A percentile compares a stretch with the other conserved stretches of the same genome.
Evolutionary conservation across 1,140 invertebrate genomes (phyloP).

Genomic region (Drosophila pachea): DNA sequence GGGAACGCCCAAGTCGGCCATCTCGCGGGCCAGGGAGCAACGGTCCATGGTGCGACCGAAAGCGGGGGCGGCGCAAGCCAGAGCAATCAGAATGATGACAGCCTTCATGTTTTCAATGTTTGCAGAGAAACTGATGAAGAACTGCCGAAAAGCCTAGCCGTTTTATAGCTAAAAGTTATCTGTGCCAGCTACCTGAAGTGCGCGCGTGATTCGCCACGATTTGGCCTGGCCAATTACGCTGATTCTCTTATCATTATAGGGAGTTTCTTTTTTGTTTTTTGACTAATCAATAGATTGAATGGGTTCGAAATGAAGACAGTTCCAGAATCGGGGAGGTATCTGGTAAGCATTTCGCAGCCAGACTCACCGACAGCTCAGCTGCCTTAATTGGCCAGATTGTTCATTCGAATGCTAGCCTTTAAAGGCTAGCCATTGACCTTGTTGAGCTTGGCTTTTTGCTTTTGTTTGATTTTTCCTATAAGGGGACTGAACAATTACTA

Average conservation of each 20-base stretch:
- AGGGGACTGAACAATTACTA: conserved; percentile 25
- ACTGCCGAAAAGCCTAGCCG: neutral
- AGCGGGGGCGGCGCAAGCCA: conserved; percentile 58
- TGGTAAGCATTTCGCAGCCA: too few relatives aligned
- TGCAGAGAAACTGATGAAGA: conserved; percentile 43
- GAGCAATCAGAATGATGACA: conserved; percentile 52
- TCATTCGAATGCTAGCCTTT: conserved; percentile 17
- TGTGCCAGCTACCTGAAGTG: conserved; percentile 27
- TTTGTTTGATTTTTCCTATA: conserved; percentile 1
- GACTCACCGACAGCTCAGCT: too few relatives aligned
- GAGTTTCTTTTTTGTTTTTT: neutral
- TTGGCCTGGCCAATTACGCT: neutral
- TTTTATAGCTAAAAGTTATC: conserved; percentile 56
- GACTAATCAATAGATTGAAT: conserved; percentile 9
- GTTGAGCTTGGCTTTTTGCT: conserved; percentile 21
- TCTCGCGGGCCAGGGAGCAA: conserved; percentile 72
- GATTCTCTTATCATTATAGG: conserved; percentile 14
- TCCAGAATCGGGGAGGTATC: too few relatives aligned
- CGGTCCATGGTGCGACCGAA: conserved; percentile 64
- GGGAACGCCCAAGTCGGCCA: conserved; percentile 65
- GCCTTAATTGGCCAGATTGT: conserved; percentile 31
- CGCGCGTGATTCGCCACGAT: conserved; percentile 5
- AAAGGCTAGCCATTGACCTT: conserved; percentile 39
- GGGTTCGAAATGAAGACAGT: too few relatives aligned
- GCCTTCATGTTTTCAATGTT: conserved; percentile 51